Base-by-base conservation (phyloP, 1,140 invertebrate genomes). In the Bombus balteatus region DNA sequence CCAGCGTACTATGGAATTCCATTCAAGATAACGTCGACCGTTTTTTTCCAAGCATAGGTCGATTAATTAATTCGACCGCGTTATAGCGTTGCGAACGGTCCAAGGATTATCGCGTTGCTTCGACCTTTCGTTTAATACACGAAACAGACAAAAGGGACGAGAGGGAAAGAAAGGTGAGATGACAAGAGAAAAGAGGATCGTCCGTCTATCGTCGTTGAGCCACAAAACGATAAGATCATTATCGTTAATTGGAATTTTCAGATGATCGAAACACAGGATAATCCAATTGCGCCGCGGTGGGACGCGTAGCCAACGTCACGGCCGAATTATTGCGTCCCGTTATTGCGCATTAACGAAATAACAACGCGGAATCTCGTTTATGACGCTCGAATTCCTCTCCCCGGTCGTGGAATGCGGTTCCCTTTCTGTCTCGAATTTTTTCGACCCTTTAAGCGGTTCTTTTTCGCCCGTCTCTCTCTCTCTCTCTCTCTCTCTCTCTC, bases 171-270 rank as follows among this genome's bases (percentile, higher is more conserved):
- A 18, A n/a, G 1, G 15, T 1, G 22, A 6, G 22, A n/a, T 3
- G 37, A 13, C 18, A 37, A 15, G 39, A 15, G 25, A n/a, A 32
- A 65, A 28, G 13, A 41, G 53, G 15, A 41, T n/a, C 80, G 34
- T 59, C 18, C 43, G 77, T 70, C 81, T 74, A 81, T 76, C 81
- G 70, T 89, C 75, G 76, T 18, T 43, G 77, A 57, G 53, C 32
- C 32, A 15, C 71, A n/a, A 41, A 43, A 89, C 70, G 73, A 85
- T 84, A 90, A 82, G 88, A 89, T 87, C 88, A 75, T 90, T 89
- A 89, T 57, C 73, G 80, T 86, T 87, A 88, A 89, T 89, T 89
- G 87, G 80, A 89, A 89, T 89, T 89, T 89, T 89, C 87, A 89
- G 87, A 89, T 81, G 80, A 82, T 83, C 87, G 75, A 75, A 89